Base-by-base conservation (phyloP, 2,888 invertebrate genomes). In the Euzetes globulus region DNA sequence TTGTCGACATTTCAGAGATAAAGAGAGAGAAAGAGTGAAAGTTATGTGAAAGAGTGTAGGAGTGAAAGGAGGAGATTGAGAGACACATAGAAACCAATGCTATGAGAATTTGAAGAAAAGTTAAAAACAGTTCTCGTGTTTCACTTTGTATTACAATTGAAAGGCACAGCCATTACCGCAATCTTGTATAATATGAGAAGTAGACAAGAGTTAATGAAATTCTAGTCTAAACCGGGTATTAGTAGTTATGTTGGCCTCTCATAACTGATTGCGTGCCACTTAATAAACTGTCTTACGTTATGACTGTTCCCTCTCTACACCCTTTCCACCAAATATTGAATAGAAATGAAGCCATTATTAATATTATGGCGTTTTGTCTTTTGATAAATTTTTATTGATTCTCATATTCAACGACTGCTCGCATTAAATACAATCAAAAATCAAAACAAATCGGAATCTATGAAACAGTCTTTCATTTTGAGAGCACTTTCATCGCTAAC, bases 81-180 rank as follows among this genome's bases (percentile, higher is more conserved):
- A 52, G 15, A 60, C 6, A 60, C 27, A 60, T 27, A 60, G 29
- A 60, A 4, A 60, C 27, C 27, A 33, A 27, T 60, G 55, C 55
- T 5, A 25, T 55, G 22, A 55, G 55, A 29, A 60, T 27, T 11
- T 68, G 22, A 45, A 68, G 68, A 68, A 68, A 68, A 68, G 19
- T 68, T 68, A 19, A 68, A 68, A 68, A 68, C 37, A 37, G 41
- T 68, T 68, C 33, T 68, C 68, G 68, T 68, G 68, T 68, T 68
- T 68, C 41, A 22, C 22, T 68, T 60, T 68, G 41, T 22, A 68
- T 41, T 37, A 68, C 68, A 68, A 68, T 68, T 68, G 68, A 68
- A 60, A 41, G 15, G 22, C 68, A 41, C 11, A 41, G 22, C 22
- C 68, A 68, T 68, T 60, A 60, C 60, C 60, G 25, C 60, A 60